phyloP scores from a whole-genome alignment of 2,888 invertebrate genomes.

The Ectropis crepuscularia region DNA sequence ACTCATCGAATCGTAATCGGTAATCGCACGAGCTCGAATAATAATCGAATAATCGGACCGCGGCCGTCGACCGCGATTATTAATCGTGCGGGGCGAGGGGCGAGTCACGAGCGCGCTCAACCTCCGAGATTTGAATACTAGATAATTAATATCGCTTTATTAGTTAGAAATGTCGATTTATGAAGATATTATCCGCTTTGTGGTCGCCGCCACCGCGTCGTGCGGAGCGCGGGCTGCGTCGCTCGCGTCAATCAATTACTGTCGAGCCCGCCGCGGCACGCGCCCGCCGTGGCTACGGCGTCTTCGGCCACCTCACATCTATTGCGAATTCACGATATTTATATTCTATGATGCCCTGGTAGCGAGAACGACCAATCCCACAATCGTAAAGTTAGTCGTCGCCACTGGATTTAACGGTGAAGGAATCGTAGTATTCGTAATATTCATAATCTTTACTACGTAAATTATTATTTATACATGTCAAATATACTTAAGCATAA shows the following conservation, averaged over 20 bases:
- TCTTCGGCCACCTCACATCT: neutral
- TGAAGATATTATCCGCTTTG: slow-evolving; percentile 79
- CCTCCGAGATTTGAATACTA: slow-evolving; percentile 82
- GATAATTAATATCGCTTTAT: slow-evolving; percentile 85
- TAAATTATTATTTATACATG: too few relatives aligned
- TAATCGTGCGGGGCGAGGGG: slow-evolving; percentile 43
- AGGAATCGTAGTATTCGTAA: too few relatives aligned
- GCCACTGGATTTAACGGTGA: too few relatives aligned
- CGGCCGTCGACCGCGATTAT: slow-evolving; percentile 52
- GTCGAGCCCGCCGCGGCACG: slow-evolving; percentile 32
- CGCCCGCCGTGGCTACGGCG: slow-evolving; percentile 28
- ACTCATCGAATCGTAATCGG: slow-evolving; percentile 67
- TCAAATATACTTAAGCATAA: too few relatives aligned
- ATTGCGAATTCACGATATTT: neutral
- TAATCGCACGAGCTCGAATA: slow-evolving; percentile 52
- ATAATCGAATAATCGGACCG: slow-evolving; percentile 40
- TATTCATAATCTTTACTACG: too few relatives aligned
- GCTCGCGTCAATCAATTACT: slow-evolving; percentile 54
- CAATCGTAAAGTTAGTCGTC: too few relatives aligned
- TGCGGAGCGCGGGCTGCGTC: slow-evolving; percentile 34
- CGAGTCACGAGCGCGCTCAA: slow-evolving; percentile 69
- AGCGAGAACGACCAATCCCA: too few relatives aligned
- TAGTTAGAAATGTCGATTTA: slow-evolving; percentile 81
- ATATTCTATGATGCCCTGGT: too few relatives aligned
- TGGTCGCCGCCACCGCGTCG: slow-evolving; percentile 56